Conservation (phyloP, 1,140 invertebrate genomes). For the Drosophila prosaltans region DNA sequence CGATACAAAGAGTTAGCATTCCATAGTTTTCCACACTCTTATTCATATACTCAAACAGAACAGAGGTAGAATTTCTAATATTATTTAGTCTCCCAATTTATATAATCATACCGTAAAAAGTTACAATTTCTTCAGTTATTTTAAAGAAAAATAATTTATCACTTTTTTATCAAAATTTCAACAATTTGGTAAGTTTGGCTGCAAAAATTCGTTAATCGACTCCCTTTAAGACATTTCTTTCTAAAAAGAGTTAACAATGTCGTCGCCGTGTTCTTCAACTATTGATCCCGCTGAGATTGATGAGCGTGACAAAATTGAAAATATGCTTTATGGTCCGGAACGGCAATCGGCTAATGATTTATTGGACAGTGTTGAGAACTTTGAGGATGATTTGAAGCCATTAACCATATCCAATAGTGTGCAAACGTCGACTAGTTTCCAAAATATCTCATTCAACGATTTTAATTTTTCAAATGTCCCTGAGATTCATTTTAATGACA, state of each 20-base stretch:
- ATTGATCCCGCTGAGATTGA: background rate
- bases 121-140: too few species aligned
- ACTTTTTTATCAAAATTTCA: background rate
- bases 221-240: too few species aligned
- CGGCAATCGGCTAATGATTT: background rate
- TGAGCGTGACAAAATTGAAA: background rate
- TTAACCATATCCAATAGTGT: too few species aligned
- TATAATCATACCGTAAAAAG: too few species aligned
- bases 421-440: background rate
- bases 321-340: background rate
- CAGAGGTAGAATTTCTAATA: too few species aligned
- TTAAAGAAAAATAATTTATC: background rate
- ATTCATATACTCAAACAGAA: too few species aligned
- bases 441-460: background rate
- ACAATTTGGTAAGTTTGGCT: background rate
- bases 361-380: background rate
- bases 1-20: background rate
- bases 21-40: background rate
- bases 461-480: too few species aligned
- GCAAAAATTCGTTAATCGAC: background rate
- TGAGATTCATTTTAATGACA: too few species aligned
- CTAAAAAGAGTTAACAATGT: background rate
- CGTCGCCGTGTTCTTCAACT: background rate
- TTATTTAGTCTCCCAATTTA: too few species aligned
- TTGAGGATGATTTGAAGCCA: too few species aligned